Percentiles rank a stretch among this genome's conserved stretches.
phyloP scores from a whole-genome alignment of 2,888 invertebrate genomes.

The Leptinotarsa haldemani region DNA sequence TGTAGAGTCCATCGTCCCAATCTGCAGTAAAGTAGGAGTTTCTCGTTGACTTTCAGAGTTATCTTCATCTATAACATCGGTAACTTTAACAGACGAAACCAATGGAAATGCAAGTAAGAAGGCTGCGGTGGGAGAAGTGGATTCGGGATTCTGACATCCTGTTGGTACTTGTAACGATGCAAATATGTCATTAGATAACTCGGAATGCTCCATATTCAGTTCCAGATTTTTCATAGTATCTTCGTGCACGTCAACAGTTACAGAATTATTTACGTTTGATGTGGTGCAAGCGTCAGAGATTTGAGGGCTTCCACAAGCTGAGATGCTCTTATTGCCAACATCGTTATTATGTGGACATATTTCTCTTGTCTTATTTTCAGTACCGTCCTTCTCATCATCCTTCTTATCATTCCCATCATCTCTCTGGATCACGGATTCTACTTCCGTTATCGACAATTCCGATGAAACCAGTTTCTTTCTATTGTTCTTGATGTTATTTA shows the following conservation, averaged over 20 bases:
- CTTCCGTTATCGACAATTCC: not conserved
- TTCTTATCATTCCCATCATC: not conserved
- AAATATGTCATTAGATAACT: slow-evolving; percentile 71
- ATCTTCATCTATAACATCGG: slow-evolving; percentile 70
- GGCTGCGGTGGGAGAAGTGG: slow-evolving; percentile 81
- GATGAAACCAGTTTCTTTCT: not conserved
- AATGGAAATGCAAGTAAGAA: slow-evolving; percentile 81
- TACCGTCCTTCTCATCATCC: not conserved
- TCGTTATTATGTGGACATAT: not conserved
- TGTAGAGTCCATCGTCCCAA: slow-evolving; percentile 64
- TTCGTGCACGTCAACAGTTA: slow-evolving; percentile 21
- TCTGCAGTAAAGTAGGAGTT: slow-evolving; percentile 66
- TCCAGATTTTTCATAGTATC: slow-evolving; percentile 50
- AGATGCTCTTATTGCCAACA: not conserved
- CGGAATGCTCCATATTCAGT: slow-evolving; percentile 64
- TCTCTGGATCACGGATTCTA: not conserved
- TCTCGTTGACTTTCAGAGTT: slow-evolving; percentile 65
- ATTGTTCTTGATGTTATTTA: not conserved
- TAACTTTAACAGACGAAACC: slow-evolving; percentile 72
- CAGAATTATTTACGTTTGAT: slow-evolving; percentile 11
- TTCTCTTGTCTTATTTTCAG: not conserved
- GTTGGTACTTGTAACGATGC: slow-evolving; percentile 71
- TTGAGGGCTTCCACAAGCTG: not conserved
- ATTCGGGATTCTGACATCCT: slow-evolving; percentile 70
- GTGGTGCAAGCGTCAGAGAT: not conserved